A percentile compares a stretch with the other conserved stretches of the same genome.
phyloP scores from a whole-genome alignment of 1,140 invertebrate genomes.

The Contarinia nasturtii region DNA sequence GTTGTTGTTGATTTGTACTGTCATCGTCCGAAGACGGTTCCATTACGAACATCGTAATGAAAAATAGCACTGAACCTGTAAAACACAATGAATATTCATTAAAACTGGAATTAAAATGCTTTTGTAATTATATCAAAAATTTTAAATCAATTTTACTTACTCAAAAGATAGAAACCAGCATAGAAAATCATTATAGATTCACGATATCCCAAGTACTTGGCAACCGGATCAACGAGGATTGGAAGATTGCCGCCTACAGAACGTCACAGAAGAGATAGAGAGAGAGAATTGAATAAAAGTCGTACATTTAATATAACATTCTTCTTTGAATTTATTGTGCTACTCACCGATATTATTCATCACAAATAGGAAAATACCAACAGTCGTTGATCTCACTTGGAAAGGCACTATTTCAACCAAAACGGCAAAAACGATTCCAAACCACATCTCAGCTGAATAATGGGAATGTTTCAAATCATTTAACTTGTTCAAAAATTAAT shows the following conservation, averaged over 20 bases:
- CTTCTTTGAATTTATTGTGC: too few relatives aligned
- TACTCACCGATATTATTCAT: constrained; percentile 89
- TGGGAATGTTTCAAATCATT: too few relatives aligned
- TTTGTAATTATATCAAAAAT: not conserved
- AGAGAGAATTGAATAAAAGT: too few relatives aligned
- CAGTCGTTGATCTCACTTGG: constrained; percentile 57
- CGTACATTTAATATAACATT: too few relatives aligned
- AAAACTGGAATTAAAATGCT: not conserved
- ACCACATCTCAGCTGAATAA: constrained; percentile 75
- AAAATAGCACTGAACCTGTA: constrained; percentile 43
- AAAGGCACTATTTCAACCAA: constrained; percentile 72
- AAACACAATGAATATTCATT: constrained; percentile 2
- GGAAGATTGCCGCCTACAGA: constrained; percentile 84
- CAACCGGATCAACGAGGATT: constrained; percentile 67
- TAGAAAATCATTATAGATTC: constrained; percentile 71
- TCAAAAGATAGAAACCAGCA: constrained; percentile 65
- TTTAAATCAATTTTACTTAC: constrained; percentile 31
- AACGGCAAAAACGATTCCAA: constrained; percentile 75
- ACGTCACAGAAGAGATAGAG: too few relatives aligned
- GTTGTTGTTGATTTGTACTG: not conserved
- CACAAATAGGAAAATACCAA: constrained; percentile 71
- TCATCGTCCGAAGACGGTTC: constrained; percentile 28
- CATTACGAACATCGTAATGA: constrained; percentile 51
- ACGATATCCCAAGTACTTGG: constrained; percentile 58
- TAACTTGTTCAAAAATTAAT: too few relatives aligned